Base-by-base conservation (phyloP, 2,113 vertebrate genomes). In the Mobula birostris region DNA sequence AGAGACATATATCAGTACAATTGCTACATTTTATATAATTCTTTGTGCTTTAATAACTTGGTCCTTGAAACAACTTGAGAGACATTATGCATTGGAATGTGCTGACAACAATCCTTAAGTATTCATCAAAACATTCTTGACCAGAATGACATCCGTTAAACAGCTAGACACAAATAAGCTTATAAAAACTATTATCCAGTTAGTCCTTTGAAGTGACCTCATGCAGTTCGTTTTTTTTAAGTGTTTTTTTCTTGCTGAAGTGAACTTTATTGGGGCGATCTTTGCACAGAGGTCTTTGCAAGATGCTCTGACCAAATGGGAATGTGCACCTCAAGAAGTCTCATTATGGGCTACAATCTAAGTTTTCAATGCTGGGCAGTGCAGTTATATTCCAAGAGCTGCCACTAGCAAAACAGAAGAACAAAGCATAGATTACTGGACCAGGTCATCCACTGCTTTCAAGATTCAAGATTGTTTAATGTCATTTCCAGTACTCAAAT, bases 151-250 rank as follows among this genome's bases (percentile, higher is more conserved):
- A 74, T 24, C 66, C 68, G 68, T 74, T 74, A 91, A 70, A 91
- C 88, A 91, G 66, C 66, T 91, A 74, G 72, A 32, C 70, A 76
- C 56, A 93, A 74, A 32, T 68, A 68, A 93, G 83, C 83, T 87
- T 87, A 82, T 15, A 93, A 68, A 93, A 74, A 32, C 68, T 93
- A 74, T 74, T 48, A 93, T 74, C 70, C 70, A 40, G 91, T 56
- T 56, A 27, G 48, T 93, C 74, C 68, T 93, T 93, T 93, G 91
- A 93, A 93, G 91, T 74, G 91, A 14, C 70, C 72, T 74, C 91
- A 40, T 76, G 91, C 70, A 56, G 91, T 93, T 74, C 56, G 68
- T 40, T 93, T 93, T 70, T 56, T 12, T 66, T 48, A 74, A 29
- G 32, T 27, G 68, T 29, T 27, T 56, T 93, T 36, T 66, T 36